A percentile compares a stretch with the other conserved stretches of the same genome.
Evolutionary conservation across 2,113 vertebrate species (phyloP).

Genomic region (Hystrix brachyura): DNA sequence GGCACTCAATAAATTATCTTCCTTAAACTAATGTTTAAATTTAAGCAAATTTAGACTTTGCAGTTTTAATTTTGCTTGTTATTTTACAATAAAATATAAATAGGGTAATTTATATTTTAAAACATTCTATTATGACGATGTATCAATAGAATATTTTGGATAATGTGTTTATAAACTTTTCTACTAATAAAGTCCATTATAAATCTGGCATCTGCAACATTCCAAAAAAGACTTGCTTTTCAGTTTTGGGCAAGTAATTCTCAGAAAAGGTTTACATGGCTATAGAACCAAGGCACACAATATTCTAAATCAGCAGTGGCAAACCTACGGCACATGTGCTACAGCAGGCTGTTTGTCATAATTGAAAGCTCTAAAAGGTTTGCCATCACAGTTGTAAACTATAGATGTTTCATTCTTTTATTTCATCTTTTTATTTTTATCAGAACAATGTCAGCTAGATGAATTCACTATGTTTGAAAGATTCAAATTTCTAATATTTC

Average conservation of each 20-base stretch:
- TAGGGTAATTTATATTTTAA: conserved; percentile 36
- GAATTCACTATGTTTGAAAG: background rate
- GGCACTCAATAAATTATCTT: background rate
- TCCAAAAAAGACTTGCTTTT: background rate
- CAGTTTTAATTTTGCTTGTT: conserved; percentile 52
- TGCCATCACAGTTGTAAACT: background rate
- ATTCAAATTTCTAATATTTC: conserved; percentile 22
- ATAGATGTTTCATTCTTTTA: background rate
- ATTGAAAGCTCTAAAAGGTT: background rate
- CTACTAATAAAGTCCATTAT: background rate
- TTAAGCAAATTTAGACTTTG: background rate
- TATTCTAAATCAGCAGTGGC: background rate
- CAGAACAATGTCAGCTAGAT: background rate
- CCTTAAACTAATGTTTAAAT: background rate
- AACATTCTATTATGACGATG: conserved; percentile 3
- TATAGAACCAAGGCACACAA: background rate
- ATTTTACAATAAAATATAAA: conserved; percentile 56
- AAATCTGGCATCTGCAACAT: conserved; percentile 35
- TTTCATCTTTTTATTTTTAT: conserved; percentile 9
- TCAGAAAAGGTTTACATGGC: background rate
- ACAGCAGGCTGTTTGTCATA: background rate
- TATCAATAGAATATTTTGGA: background rate
- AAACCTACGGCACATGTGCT: background rate
- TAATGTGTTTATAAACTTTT: conserved; percentile 5
- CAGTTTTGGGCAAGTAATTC: background rate